Conservation (phyloP, 1,140 invertebrate genomes). For the Trissolcus basalis region DNA sequence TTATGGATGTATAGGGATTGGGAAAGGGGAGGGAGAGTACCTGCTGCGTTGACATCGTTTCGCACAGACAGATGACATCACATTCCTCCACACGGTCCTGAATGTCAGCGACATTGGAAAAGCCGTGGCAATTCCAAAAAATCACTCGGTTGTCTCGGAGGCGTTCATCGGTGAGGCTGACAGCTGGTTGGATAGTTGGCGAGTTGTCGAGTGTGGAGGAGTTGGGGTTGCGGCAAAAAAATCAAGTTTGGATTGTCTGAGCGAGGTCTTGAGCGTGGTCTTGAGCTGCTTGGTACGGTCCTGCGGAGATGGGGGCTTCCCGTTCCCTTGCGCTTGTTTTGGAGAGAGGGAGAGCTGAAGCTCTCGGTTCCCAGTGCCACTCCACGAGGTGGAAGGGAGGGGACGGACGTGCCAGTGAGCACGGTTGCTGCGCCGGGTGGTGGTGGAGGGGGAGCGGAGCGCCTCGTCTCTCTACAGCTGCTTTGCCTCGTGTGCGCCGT, state of each 20-base stretch:
- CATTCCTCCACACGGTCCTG: neutral
- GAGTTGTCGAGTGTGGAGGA: too few relatives aligned
- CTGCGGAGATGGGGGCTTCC: neutral
- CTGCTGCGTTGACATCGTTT: neutral
- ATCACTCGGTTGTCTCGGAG: neutral
- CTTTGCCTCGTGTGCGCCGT: neutral
- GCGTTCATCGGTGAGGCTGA: too few relatives aligned
- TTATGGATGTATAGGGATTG: neutral
- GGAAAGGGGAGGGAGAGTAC: conserved; percentile 3
- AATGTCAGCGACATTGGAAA: neutral
- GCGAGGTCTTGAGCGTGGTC: neutral
- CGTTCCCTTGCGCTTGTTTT: neutral
- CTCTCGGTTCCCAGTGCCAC: neutral
- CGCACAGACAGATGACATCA: conserved; percentile 5
- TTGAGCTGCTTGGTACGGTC: neutral
- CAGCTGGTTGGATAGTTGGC: too few relatives aligned
- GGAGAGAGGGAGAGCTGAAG: neutral
- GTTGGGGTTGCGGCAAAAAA: neutral
- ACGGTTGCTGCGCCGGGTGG: neutral
- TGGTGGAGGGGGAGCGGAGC: neutral
- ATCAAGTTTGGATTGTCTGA: neutral
- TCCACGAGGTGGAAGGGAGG: neutral
- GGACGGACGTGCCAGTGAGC: neutral
- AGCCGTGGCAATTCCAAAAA: conserved; percentile 18
- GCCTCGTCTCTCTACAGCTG: neutral